phyloP scores from a whole-genome alignment of 2,113 vertebrate genomes.

The Otolemur garnettii region DNA sequence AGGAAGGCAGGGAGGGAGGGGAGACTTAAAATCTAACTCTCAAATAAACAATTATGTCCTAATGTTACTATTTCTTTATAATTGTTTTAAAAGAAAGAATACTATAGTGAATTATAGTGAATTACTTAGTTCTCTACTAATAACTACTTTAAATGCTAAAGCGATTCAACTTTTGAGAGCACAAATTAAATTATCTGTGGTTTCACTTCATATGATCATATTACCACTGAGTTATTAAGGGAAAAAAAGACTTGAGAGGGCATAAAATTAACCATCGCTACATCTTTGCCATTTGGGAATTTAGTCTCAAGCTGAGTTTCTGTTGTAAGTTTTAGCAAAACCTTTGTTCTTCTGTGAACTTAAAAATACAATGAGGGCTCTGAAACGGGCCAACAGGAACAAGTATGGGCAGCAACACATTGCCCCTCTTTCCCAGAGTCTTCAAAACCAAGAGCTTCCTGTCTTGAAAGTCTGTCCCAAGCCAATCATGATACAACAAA shows the following conservation, averaged over 20 bases:
- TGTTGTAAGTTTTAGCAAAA: slow-evolving; percentile 53
- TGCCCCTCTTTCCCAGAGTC: neutral
- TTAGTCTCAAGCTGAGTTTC: slow-evolving; percentile 45
- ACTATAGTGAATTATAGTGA: neutral
- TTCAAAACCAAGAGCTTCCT: neutral
- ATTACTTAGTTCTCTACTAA: slow-evolving; percentile 40
- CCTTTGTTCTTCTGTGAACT: neutral
- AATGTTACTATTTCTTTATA: neutral
- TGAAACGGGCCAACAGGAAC: neutral
- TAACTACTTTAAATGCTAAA: slow-evolving; percentile 30
- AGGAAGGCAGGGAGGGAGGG: neutral
- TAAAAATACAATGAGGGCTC: neutral
- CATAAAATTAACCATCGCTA: slow-evolving; percentile 47
- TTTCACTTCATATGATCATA: slow-evolving; percentile 39
- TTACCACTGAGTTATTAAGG: slow-evolving; percentile 38
- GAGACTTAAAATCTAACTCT: neutral
- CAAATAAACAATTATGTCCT: neutral
- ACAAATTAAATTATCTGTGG: slow-evolving; percentile 61
- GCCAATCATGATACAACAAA: neutral
- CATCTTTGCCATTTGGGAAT: neutral
- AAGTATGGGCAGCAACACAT: neutral
- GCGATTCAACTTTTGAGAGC: slow-evolving; percentile 48
- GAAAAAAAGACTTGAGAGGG: neutral
- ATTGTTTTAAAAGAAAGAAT: neutral
- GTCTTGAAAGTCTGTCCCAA: neutral